Evolutionary conservation across 2,113 vertebrate species (phyloP).

Genomic region (Pteronura brasiliensis): DNA sequence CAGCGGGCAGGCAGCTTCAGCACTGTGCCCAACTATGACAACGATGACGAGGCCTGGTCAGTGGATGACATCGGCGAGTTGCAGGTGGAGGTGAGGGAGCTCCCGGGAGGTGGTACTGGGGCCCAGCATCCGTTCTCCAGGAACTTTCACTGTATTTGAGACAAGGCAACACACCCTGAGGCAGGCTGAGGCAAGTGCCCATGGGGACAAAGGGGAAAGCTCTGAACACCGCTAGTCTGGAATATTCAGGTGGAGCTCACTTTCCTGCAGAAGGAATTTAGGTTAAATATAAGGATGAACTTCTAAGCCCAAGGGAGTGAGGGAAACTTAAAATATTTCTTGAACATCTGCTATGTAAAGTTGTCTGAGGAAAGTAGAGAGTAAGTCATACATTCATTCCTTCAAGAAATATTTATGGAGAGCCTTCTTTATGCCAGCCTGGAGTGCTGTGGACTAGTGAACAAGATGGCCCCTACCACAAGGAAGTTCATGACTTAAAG

Average conservation of each 20-base stretch:
- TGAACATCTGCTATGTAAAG: neutral
- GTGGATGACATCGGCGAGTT: constrained; percentile 96
- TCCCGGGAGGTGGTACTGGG: neutral
- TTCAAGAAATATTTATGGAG: neutral
- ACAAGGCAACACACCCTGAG: neutral
- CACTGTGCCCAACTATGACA: constrained; percentile 95
- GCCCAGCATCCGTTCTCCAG: neutral
- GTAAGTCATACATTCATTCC: neutral
- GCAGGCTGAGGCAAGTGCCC: neutral
- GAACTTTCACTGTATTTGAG: neutral
- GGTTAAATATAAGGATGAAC: neutral
- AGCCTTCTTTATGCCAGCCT: neutral
- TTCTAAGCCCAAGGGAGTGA: neutral
- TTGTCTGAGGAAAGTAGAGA: neutral
- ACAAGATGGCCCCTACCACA: neutral
- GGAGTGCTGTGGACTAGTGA: neutral
- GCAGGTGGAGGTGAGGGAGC: constrained; percentile 92
- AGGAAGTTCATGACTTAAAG: neutral
- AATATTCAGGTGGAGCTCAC: neutral
- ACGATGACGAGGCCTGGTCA: constrained; percentile 96
- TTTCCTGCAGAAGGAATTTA: neutral
- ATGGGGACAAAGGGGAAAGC: neutral
- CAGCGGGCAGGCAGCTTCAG: constrained; percentile 92
- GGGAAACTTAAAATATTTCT: neutral
- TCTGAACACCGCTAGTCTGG: neutral